These are phyloP conservation scores for Zaprionus ghesquierei DNA, from an alignment of 1,140 invertebrate species.

Conservation along the genomic window DNA sequence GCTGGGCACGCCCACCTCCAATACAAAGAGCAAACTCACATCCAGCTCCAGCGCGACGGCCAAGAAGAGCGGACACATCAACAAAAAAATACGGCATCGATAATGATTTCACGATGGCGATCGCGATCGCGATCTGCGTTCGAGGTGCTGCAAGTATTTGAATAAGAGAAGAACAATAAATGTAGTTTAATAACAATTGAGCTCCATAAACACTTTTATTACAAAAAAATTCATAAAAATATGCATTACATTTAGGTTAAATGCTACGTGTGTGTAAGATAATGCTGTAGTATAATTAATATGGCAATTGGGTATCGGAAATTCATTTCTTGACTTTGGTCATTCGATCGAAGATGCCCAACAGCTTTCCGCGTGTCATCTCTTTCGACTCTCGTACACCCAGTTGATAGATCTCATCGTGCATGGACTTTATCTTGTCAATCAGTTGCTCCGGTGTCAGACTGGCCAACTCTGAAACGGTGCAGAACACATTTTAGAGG, in stretches of 20 bases:
- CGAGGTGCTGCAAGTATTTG: background rate
- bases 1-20: slow-evolving; percentile 63
- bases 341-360: slow-evolving; percentile 90
- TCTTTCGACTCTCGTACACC: slow-evolving; percentile 97
- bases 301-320: slow-evolving; percentile 7
- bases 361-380: slow-evolving; percentile 97
- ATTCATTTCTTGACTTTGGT: slow-evolving; percentile 13
- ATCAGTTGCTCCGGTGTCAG: slow-evolving; percentile 91
- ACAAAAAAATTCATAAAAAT: slow-evolving; percentile 22
- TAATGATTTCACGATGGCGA: slow-evolving; percentile 45
- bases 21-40: slow-evolving; percentile 72
- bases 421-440: slow-evolving; percentile 95
- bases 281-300: slow-evolving; percentile 13
- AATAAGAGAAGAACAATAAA: slow-evolving; percentile 9
- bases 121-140: slow-evolving; percentile 1
- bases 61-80: slow-evolving; percentile 70
- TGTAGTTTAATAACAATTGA: slow-evolving; percentile 1
- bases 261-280: background rate
- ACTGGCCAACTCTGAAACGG: slow-evolving; percentile 89
- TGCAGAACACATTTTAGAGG: background rate
- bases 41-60: slow-evolving; percentile 71
- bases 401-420: slow-evolving; percentile 96
- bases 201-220: slow-evolving; percentile 13
- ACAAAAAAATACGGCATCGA: slow-evolving; percentile 80
- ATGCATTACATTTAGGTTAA: slow-evolving; percentile 14